Evolutionary conservation across 2,888 invertebrate species (phyloP).

Genomic region (Atherix ibis): DNA sequence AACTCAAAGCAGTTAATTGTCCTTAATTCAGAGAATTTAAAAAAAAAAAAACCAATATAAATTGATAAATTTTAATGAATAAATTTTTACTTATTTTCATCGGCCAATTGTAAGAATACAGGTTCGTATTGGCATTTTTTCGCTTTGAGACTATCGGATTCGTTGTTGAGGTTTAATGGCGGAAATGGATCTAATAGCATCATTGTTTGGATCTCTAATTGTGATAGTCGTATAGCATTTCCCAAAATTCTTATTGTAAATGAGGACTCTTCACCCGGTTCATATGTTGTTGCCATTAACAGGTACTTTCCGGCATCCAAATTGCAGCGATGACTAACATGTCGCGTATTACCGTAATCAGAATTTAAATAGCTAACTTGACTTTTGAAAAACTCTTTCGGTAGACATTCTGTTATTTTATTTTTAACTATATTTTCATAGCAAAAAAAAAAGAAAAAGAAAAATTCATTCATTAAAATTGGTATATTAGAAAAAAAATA

Average conservation of each 20-base stretch:
- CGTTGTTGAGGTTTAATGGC: conserved; percentile 27
- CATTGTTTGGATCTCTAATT: conserved; percentile 41
- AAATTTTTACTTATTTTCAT: conserved; percentile 59
- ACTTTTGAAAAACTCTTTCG: conserved; percentile 66
- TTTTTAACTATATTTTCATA: too few species aligned
- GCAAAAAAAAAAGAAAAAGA: too few species aligned
- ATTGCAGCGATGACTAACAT: conserved; percentile 65
- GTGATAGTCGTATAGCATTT: conserved; percentile 60
- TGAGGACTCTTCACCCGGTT: conserved; percentile 76
- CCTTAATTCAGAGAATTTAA: too few species aligned
- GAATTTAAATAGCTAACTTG: conserved; percentile 78
- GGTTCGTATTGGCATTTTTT: conserved; percentile 62
- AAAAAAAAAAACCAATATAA: too few species aligned
- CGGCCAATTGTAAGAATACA: conserved; percentile 75
- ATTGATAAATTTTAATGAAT: too few species aligned
- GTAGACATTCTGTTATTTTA: conserved; percentile 56
- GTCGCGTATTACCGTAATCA: conserved; percentile 81
- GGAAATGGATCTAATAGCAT: conserved; percentile 31
- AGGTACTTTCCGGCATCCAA: conserved; percentile 70
- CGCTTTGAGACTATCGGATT: conserved; percentile 34
- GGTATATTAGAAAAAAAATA: neutral
- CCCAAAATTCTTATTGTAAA: conserved; percentile 73
- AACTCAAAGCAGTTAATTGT: conserved; percentile 83
- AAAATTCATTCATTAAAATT: neutral
- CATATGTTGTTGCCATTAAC: conserved; percentile 79